Conservation (phyloP, 2,888 invertebrate genomes). For the Caenorhabditis doughertyi region DNA sequence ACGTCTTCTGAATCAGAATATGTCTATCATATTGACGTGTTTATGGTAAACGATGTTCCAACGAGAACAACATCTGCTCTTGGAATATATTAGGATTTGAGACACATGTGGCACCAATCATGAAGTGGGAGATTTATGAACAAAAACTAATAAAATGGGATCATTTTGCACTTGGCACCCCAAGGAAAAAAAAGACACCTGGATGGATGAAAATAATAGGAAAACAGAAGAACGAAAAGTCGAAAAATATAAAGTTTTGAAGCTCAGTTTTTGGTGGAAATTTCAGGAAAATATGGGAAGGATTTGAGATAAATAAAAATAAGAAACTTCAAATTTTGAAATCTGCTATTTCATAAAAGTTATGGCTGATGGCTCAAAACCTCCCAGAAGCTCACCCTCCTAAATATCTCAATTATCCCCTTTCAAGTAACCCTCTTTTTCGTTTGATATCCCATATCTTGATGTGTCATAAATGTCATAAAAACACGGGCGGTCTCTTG, state of each 20-base stretch:
- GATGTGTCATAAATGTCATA: conserved; percentile 6
- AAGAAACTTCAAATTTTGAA: too few species aligned
- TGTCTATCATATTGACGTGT: conserved; percentile 58
- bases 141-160: conserved; percentile 15
- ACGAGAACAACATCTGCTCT: conserved; percentile 54
- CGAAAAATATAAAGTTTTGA: too few species aligned
- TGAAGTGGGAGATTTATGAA: conserved; percentile 49
- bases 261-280: too few species aligned
- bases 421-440: conserved; percentile 31
- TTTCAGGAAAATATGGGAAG: too few species aligned
- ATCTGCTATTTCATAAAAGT: too few species aligned
- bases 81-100: conserved; percentile 60
- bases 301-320: too few species aligned
- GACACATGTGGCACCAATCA: conserved; percentile 49
- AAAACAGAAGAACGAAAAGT: too few species aligned
- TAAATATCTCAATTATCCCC: conserved; percentile 16
- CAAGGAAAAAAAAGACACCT: conserved; percentile 17
- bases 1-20: too few species aligned
- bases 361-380: too few species aligned
- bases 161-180: neutral
- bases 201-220: too few species aligned
- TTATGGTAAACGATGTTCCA: conserved; percentile 36
- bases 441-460: too few species aligned
- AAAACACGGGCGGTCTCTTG: conserved; percentile 22
- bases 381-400: too few species aligned